These are phyloP conservation scores for Ophion ellenae DNA, from an alignment of 2,888 invertebrate species.

Conservation along the genomic window DNA sequence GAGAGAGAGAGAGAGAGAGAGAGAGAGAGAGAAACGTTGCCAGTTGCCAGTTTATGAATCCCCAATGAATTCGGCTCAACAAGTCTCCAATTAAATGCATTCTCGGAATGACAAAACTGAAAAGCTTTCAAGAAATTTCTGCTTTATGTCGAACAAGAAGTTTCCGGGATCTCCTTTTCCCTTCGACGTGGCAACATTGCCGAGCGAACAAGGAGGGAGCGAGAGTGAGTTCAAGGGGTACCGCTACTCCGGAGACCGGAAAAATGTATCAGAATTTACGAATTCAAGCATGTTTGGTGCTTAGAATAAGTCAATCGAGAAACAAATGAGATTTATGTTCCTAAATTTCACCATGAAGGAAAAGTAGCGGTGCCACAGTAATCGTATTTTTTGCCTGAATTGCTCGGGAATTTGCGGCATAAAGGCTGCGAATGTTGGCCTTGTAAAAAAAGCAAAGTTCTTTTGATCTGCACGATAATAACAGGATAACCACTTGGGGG, in stretches of 20 bases:
- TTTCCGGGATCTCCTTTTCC: neutral
- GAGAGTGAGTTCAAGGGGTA: neutral
- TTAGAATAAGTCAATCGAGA: no score
- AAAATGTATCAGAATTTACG: neutral
- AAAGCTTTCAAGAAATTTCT: neutral
- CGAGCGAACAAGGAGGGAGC: neutral
- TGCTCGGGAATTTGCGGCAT: no score
- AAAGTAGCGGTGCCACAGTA: no score
- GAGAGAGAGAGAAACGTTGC: constrained; percentile 1
- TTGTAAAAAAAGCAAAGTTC: no score
- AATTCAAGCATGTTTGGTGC: neutral
- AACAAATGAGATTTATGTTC: no score
- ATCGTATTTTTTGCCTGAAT: no score
- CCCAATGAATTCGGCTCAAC: constrained; percentile 28
- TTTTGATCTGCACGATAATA: no score
- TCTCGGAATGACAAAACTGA: neutral
- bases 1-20: neutral
- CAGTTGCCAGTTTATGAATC: neutral
- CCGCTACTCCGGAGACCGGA: neutral
- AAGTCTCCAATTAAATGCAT: constrained; percentile 38
- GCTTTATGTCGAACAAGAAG: neutral
- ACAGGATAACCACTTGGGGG: no score
- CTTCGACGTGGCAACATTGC: neutral
- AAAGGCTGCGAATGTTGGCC: no score
- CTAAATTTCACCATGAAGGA: no score